These are phyloP conservation scores for Lagopus muta DNA, from an alignment of 2,113 vertebrate species.

Conservation along the genomic window DNA sequence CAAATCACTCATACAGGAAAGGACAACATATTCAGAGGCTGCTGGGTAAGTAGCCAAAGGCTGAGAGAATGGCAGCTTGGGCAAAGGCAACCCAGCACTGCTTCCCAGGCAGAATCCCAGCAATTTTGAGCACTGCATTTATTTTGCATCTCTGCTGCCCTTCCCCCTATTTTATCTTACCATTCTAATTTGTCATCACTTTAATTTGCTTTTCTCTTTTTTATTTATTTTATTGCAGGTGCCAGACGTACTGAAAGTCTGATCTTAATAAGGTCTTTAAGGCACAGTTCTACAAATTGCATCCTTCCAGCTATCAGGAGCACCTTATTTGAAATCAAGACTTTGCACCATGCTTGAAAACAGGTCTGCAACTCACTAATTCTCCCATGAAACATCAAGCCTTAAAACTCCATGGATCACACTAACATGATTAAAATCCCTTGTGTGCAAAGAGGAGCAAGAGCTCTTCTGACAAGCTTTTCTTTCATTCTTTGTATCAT, in stretches of 20 bases:
- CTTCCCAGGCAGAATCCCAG: background rate
- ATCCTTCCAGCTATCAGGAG: background rate
- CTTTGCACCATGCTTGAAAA: fast-evolving
- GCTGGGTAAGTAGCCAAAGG: background rate
- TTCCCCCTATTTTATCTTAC: background rate
- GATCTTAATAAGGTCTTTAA: background rate
- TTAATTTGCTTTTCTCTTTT: background rate
- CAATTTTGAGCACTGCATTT: background rate
- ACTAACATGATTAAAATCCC: fast-evolving
- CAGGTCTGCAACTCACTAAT: background rate
- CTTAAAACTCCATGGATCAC: background rate
- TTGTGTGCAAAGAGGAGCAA: background rate
- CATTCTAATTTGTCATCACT: background rate
- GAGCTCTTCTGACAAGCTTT: background rate
- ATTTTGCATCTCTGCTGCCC: background rate
- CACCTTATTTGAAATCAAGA: background rate
- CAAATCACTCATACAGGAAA: fast-evolving
- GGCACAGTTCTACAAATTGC: background rate
- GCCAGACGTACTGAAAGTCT: background rate
- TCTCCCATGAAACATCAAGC: background rate
- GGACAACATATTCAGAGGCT: too few species aligned
- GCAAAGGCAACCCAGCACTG: background rate
- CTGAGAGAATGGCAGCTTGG: too few species aligned
- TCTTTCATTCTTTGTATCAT: background rate
- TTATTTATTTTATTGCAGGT: background rate